Evolutionary conservation across 2,888 invertebrate species (phyloP), one percentile per base, ranked within the genome.

Genomic region (Microplitis deprimator): DNA sequence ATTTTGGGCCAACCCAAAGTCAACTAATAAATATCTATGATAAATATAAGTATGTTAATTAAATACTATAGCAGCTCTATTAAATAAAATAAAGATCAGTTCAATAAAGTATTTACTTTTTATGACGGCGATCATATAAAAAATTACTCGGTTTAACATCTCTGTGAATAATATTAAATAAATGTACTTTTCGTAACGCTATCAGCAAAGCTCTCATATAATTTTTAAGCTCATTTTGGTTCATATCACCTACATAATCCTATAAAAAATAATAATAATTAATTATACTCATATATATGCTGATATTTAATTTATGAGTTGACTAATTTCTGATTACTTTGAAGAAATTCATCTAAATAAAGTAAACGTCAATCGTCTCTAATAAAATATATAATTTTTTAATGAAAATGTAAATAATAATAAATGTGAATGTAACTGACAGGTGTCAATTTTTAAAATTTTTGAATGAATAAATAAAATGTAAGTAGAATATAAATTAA

Each of bases 101-200:
- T 60, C 20, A 39, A 74, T 79, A 17, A 29, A 29, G 29, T 29
- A 81, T 81, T 85, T 87, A 93, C 93, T 92, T 92, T 82, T 91
- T 91, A 78, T 92, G 92, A 40, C 92, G 91, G 13, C 96, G 91
- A 89, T 96, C 95, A 87, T 96, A 97, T 8, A 97, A 91, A 89
- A 97, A 97, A 91, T 97, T 97, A 90, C 95, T 96, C 1, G 97
- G 97, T 90, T 97, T 97, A 64, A 97, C 93, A 87, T 97, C 97
- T 75, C 97, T 91, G 88, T 97, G 97, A 78, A 97, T 96, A 79
- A 97, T 93, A 80, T 94, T 93, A 88, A 95, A 95, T 67, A 93
- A 92, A 90, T 97, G 97, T 77, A 97, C 96, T 84, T 95, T 93
- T 6, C 92, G 91, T 82, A 97, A 91, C 4, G 97, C 96, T 64